Base-by-base conservation (phyloP, 2,113 vertebrate species). In the Malaclemys terrapin region DNA sequence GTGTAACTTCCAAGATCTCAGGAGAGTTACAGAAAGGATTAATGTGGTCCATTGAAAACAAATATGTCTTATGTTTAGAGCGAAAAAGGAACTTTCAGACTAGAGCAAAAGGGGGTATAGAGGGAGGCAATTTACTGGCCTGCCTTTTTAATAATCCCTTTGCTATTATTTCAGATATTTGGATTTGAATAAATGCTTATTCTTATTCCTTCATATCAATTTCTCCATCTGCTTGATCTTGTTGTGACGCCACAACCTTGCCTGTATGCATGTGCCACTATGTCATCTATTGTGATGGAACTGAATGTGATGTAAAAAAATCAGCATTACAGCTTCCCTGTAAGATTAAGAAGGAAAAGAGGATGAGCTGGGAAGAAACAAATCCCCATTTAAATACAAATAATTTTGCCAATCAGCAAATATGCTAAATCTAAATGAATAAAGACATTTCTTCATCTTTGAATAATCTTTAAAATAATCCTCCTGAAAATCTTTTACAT, bases 101-200 rank as follows among this genome's bases (percentile, higher is more conserved):
- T 72, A 93, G 10, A 1, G 3, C 1, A 91, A 87, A 89, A n/a
- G 47, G 27, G 2, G 22, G 49, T 14, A 45, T 47, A 35, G 6
- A 8, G 16, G 29, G 42, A 53, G 11, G 3, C 3, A 5, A 42
- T 82, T 82, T 92, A 49, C 75, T 89, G 22, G 1, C 7, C 27
- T 65, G 10, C 6, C 38, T 94, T 89, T 89, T 50, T 50, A 93
- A 65, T 89, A 93, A 93, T 91, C 29, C 81, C 16, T 93, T 93
- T 89, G 50, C 12, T 93, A 80, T 90, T 94, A 53, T 94, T 95
- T 93, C 54, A 89, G 84, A 35, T 79, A 93, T 27, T n/a, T 82
- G 54, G 38, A 90, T 94, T 88, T 59, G 14, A 94, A 20, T 75
- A 75, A 17, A 11, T 90, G 38, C 3, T 94, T 92, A 24, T 72